A percentile compares a stretch with the other conserved stretches of the same genome.
phyloP scores from a whole-genome alignment of 2,888 invertebrate genomes.

The Omphaloscelis lunosa region DNA sequence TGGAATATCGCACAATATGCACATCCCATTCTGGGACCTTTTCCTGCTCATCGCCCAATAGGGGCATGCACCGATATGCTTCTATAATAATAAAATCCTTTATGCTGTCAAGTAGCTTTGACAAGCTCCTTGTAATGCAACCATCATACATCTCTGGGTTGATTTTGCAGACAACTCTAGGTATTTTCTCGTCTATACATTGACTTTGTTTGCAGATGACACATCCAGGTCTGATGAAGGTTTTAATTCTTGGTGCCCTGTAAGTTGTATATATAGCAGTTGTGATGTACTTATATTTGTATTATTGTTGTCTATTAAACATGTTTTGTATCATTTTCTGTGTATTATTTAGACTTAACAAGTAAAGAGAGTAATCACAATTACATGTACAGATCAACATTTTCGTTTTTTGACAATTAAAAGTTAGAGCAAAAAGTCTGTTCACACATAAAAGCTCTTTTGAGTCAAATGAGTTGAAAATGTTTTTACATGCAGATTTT shows the following conservation, averaged over 20 bases:
- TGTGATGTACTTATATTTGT: slow-evolving; percentile 85
- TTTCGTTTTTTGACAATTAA: background rate
- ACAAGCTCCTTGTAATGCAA: slow-evolving; percentile 76
- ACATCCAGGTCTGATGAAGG: slow-evolving; percentile 64
- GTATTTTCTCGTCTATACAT: slow-evolving; percentile 65
- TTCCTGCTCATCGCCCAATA: slow-evolving; percentile 81
- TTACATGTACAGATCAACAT: background rate
- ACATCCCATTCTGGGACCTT: slow-evolving; percentile 81
- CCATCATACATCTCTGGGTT: slow-evolving; percentile 14
- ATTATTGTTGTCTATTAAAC: slow-evolving; percentile 79
- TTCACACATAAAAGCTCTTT: background rate
- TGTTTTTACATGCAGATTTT: background rate
- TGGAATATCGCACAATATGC: slow-evolving; percentile 80
- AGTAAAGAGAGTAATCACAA: background rate
- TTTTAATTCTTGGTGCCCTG: slow-evolving; percentile 73
- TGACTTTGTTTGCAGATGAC: slow-evolving; percentile 63
- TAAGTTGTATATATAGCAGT: slow-evolving; percentile 68
- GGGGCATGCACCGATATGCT: slow-evolving; percentile 84
- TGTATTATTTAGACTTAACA: slow-evolving; percentile 23
- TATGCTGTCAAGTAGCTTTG: slow-evolving; percentile 67
- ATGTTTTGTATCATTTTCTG: slow-evolving; percentile 65
- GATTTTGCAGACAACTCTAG: slow-evolving; percentile 16
- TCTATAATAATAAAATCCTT: slow-evolving; percentile 79
- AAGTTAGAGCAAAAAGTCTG: background rate
- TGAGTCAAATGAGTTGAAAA: background rate